Evolutionary conservation across 2,797 vertebrate genomes (phyloP).

Genomic region (Gymnopithys bicolor): DNA sequence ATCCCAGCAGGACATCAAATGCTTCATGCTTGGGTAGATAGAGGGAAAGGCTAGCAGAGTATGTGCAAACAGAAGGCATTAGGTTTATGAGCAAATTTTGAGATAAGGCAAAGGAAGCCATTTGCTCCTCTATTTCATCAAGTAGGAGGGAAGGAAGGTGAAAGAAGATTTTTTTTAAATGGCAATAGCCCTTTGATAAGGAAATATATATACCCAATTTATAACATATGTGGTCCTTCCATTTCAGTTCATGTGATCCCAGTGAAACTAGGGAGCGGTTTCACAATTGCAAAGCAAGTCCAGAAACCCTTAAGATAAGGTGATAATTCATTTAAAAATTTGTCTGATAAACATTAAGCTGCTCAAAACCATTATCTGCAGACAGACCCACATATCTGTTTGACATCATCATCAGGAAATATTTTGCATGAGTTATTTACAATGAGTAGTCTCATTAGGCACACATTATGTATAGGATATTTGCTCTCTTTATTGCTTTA

Average conservation of each 20-base stretch:
- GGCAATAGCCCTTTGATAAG: background rate
- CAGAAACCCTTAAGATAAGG: background rate
- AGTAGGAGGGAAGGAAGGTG: background rate
- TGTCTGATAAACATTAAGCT: background rate
- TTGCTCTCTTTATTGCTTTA: slow-evolving; percentile 18
- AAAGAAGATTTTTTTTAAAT: background rate
- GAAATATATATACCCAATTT: background rate
- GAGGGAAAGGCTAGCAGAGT: background rate
- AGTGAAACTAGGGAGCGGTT: background rate
- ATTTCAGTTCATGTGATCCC: background rate
- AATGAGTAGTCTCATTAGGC: slow-evolving; percentile 18
- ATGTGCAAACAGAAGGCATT: background rate
- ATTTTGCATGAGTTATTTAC: slow-evolving; percentile 18
- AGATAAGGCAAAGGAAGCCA: background rate
- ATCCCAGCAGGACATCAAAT: background rate
- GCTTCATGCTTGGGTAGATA: background rate
- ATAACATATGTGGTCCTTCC: background rate
- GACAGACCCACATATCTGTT: background rate
- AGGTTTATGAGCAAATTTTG: background rate
- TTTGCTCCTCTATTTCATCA: background rate
- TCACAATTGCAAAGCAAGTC: background rate
- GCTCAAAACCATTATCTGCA: background rate
- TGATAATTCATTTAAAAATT: background rate
- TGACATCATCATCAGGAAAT: slow-evolving; percentile 5
- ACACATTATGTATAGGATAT: background rate